Evolutionary conservation across 2,797 vertebrate species (phyloP).

Genomic region (Platyrinchus mystaceus): DNA sequence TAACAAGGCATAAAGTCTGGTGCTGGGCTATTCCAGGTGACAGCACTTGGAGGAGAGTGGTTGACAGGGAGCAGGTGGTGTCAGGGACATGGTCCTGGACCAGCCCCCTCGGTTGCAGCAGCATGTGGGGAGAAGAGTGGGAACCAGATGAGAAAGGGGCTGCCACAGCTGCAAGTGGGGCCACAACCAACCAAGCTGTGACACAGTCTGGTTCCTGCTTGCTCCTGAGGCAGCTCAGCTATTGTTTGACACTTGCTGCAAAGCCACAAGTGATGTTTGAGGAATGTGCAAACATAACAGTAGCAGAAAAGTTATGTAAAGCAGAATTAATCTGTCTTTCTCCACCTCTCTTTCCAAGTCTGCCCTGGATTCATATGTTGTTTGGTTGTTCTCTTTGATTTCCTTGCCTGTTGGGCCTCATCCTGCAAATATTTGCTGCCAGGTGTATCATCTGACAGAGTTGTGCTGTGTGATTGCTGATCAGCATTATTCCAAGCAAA

Average conservation of each 20-base stretch:
- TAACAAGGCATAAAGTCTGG: not conserved
- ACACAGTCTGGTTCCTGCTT: slow-evolving; percentile 45
- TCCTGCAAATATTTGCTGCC: slow-evolving; percentile 19
- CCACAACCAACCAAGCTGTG: slow-evolving; percentile 37
- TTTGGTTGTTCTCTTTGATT: slow-evolving; percentile 11
- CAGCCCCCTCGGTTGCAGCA: fast-evolving
- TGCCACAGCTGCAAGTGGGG: slow-evolving; percentile 30
- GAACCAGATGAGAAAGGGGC: slow-evolving; percentile 35
- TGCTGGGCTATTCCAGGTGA: not conserved
- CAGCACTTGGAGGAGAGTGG: not conserved
- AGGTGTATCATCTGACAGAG: slow-evolving; percentile 2
- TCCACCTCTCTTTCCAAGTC: slow-evolving; percentile 39
- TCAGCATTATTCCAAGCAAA: slow-evolving; percentile 26
- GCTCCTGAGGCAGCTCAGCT: slow-evolving; percentile 56
- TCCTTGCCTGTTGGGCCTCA: not conserved
- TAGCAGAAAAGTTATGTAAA: slow-evolving; percentile 58
- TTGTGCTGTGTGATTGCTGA: not conserved
- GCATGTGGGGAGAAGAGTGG: not conserved
- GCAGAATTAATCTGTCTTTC: slow-evolving; percentile 63
- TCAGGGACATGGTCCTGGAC: not conserved
- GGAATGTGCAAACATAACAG: slow-evolving; percentile 67
- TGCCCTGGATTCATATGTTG: not conserved
- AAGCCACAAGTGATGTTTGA: slow-evolving; percentile 65
- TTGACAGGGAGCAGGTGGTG: not conserved
- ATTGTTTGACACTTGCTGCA: slow-evolving; percentile 55